Evolutionary conservation across 2,113 vertebrate species (phyloP).

Genomic region (Psittacus erithacus): DNA sequence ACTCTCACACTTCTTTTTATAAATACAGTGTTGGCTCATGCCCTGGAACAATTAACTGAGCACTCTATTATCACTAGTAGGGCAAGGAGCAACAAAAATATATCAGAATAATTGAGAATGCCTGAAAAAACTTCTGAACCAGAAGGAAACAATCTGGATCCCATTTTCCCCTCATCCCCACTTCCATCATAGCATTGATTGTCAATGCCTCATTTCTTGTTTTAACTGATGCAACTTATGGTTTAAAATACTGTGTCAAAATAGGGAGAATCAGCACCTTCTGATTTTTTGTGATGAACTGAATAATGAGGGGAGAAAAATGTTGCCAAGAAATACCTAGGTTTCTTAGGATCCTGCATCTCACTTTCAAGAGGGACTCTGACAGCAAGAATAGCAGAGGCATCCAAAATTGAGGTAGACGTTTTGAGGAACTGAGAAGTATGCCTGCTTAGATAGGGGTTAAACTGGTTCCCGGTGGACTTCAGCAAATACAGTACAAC

Average conservation of each 20-base stretch:
- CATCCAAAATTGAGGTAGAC: background rate
- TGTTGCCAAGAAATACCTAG: background rate
- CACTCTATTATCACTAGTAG: constrained; percentile 41
- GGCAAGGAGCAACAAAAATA: constrained; percentile 42
- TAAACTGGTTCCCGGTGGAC: background rate
- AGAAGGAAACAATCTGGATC: background rate
- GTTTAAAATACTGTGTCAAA: background rate
- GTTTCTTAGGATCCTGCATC: background rate
- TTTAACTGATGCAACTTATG: background rate
- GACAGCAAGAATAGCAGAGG: background rate
- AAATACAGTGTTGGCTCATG: background rate
- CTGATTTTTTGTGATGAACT: background rate
- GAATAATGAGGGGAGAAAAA: background rate
- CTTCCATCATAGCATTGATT: background rate
- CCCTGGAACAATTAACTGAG: background rate
- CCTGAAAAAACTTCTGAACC: constrained; percentile 6
- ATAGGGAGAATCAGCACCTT: background rate
- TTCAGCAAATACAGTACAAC: background rate
- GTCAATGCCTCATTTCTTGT: background rate
- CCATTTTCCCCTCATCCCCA: background rate
- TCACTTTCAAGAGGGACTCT: background rate
- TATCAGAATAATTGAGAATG: background rate
- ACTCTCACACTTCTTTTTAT: constrained; percentile 23
- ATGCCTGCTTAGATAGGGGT: background rate
- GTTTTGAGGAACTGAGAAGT: background rate